Evolutionary conservation across 2,113 vertebrate species (phyloP), one percentile per base, ranked within the genome.

Genomic region (Xerus inauris): DNA sequence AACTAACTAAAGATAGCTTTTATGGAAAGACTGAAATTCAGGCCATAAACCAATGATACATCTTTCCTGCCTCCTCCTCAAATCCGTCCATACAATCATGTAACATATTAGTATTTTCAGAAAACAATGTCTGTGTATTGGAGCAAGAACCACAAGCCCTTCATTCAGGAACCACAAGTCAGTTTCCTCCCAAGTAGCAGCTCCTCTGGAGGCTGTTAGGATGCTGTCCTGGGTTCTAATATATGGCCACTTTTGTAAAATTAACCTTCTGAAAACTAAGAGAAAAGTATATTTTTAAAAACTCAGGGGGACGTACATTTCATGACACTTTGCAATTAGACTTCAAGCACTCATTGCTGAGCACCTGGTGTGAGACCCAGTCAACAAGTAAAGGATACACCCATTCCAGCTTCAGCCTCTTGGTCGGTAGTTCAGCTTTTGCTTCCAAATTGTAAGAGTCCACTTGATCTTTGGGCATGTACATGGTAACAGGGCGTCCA

Each of bases 401-500:
- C 99, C 99, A 99, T 97, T 99, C 99, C 98, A 99, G 98, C 97
- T 99, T 99, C 97, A 99, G 99, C 82, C 99, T 99, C 98, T 99
- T 99, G 97, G 98, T 89, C 30, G 99, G 99, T 75, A 99, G 98
- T 42, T 99, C 99, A 49, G 98, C 99, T 98, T 99, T 99, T 92
- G 99, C 99, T 96, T 99, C 99, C 98, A 99, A 98, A 97, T 97
- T 99, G 98, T 99, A 99, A 96, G 98, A 98, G 67, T 99, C 99
- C 99, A 99, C 99, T 98, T 99, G 98, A 38, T 99, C 99, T 99
- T 99, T 99, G 98, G 99, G 99, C 99, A 99, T 99, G 98, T 99
- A 99, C 99, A 99, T 99, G 98, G 99, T 99, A 97, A 99, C 98
- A 54, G 99, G 99, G 72, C 99, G 99, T 97, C 99, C 99, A 96